Evolutionary conservation across 2,113 vertebrate genomes (phyloP), one percentile per base, ranked within the genome.

Genomic region (Tylochromis polylepis): DNA sequence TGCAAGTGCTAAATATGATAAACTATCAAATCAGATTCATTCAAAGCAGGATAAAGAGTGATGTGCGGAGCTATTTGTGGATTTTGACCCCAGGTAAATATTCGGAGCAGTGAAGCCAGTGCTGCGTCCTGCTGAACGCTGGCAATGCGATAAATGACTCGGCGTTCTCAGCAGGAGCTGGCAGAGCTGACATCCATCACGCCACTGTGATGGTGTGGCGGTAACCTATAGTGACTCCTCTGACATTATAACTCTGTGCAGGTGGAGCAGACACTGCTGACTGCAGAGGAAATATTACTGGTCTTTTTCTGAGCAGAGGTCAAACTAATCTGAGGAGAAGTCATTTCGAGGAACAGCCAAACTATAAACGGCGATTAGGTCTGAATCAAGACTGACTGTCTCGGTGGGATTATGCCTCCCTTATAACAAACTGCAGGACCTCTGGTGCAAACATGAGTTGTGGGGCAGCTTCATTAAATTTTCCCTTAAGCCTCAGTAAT

Each of bases 81-180:
- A 72, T 87, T 93, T 87, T 87, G 86, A 91, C 85, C 88, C 43
- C 27, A 56, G 88, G 91, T 84, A 84, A 92, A 87, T 85, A 85
- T 92, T 62, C 57, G 14, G 85, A 84, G 79, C 81, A 18, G 29
- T 31, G 59, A 82, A 57, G 83, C 79, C 5, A 12, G 51, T 57
- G 82, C 79, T 34, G 89, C 56, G 2, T 90, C 85, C 84, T 6
- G 38, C 85, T 87, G 91, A 91, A 90, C 84, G 67, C 83, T 87
- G 84, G 84, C 80, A 94, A 92, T 88, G 86, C 27, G 78, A 70
- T 86, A 85, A 92, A 92, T 94, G 94, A 95, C 85, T 95, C 94
- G 93, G 89, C 92, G 2, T 83, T 91, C 84, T 90, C 80, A n/a
- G 84, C 86, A 41, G 57, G 83, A 89, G 81, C 15, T 84, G 87